phyloP scores from a whole-genome alignment of 37 sponge, comb jelly and placozoan species.

The Dysidea cf. avara region DNA sequence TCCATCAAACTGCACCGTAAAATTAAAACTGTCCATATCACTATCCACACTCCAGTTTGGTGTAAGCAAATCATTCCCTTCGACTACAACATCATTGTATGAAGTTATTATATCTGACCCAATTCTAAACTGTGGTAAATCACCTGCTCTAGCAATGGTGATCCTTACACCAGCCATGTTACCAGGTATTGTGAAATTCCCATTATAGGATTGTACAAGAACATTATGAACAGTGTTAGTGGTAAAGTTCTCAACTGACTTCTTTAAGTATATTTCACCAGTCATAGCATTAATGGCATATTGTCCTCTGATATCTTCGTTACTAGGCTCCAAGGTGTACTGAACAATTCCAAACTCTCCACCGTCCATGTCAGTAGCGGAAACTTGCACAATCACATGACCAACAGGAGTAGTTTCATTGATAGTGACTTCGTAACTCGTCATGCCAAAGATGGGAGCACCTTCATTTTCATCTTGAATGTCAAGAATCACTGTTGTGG shows the following conservation, averaged over 20 bases:
- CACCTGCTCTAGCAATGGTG: no score
- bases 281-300: constrained; percentile 23
- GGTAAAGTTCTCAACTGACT: background rate
- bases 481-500: constrained; percentile 9
- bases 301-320: background rate
- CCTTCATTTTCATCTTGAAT: constrained; percentile 31
- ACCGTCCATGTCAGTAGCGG: constrained; percentile 2
- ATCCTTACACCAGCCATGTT: no score
- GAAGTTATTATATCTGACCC: no score
- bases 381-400: background rate
- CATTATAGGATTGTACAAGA: no score
- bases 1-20: no score
- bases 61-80: no score
- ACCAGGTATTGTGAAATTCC: no score
- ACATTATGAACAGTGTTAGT: no score
- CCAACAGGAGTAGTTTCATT: constrained; percentile 42
- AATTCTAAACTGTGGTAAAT: no score
- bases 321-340: background rate
- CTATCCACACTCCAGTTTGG: no score
- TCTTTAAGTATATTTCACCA: constrained; percentile 41
- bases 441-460: constrained; percentile 32
- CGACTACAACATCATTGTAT: no score
- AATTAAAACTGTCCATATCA: no score
- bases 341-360: background rate
- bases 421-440: constrained; percentile 18